Base-by-base conservation (phyloP, 2,113 vertebrate genomes). In the Macroglossus sobrinus region DNA sequence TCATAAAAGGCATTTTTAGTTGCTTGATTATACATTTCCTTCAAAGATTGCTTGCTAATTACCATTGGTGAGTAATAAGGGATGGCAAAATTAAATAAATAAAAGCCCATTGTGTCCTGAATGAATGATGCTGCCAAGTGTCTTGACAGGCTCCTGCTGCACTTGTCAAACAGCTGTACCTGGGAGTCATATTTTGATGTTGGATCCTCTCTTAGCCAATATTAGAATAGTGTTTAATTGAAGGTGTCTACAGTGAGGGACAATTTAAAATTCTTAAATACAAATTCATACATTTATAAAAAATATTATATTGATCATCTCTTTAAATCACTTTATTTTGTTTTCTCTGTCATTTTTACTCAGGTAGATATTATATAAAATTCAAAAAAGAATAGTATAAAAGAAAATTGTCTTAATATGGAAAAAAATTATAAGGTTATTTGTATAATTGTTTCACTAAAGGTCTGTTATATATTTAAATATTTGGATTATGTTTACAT, bases 141-240 rank as follows among this genome's bases (percentile, higher is more conserved):
- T 80, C 89, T 95, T 95, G 92, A 95, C 84, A 94, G 94, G 57
- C 78, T 82, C 53, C 80, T 93, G 64, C 53, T 84, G 26, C 2
- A 63, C 24, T 94, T 97, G 95, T 92, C 33, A 72, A 66, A 93
- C 81, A 95, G 45, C 84, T 96, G 84, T 95, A 59, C 81, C 68
- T 50, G 79, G 50, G 47, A 95, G 61, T 93, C 76, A 92, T 75
- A 93, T 87, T 87, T 53, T 87, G 72, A 97, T 96, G 69, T 75
- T 90, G 74, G 38, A 91, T 68, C 93, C 74, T 94, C 64, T 63
- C 45, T 97, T 96, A 38, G 75, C 68, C 13, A 33, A 84, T 71
- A 96, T 97, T 96, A 96, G 93, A 97, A 96, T 89, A 93, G 81
- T n/a, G 47, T 64, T 88, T 94, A 86, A 92, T 79, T 96, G 84